Percentiles rank a stretch among this genome's conserved stretches.
Evolutionary conservation across 2,888 invertebrate species (phyloP).

Genomic region (Drosophila rubida): DNA sequence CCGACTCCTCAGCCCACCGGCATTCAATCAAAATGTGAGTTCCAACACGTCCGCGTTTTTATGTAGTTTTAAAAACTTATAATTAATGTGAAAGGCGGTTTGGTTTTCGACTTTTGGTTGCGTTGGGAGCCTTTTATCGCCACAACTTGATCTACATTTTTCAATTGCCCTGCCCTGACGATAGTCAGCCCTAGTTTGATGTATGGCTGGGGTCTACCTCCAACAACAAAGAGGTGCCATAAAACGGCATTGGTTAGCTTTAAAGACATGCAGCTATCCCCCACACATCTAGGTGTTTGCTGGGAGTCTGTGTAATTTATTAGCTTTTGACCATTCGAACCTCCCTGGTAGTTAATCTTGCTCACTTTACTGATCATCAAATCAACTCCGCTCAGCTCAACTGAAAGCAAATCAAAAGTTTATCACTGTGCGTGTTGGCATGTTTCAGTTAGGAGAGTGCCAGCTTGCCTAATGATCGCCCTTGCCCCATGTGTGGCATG

Average conservation of each 20-base stretch:
- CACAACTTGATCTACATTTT: conserved; percentile 73
- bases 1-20: background rate
- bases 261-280: conserved; percentile 30
- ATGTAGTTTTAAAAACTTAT: conserved; percentile 74
- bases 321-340: conserved; percentile 69
- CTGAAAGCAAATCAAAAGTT: conserved; percentile 23
- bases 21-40: conserved; percentile 76
- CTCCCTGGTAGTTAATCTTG: conserved; percentile 62
- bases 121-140: conserved; percentile 62
- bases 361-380: conserved; percentile 75
- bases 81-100: conserved; percentile 73
- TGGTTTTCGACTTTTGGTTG: background rate
- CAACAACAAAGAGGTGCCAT: conserved; percentile 57
- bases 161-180: conserved; percentile 48
- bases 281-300: conserved; percentile 12
- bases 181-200: conserved; percentile 36
- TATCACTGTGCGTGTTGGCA: conserved; percentile 61
- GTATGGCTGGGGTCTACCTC: conserved; percentile 23
- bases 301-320: conserved; percentile 58
- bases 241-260: conserved; percentile 50
- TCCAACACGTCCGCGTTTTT: conserved; percentile 47
- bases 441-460: conserved; percentile 36
- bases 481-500: conserved; percentile 47
- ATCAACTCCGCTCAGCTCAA: conserved; percentile 25
- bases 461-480: conserved; percentile 27